These are phyloP conservation scores for Atherinomorus stipes DNA, from an alignment of 2,113 vertebrate species.

Conservation along the genomic window DNA sequence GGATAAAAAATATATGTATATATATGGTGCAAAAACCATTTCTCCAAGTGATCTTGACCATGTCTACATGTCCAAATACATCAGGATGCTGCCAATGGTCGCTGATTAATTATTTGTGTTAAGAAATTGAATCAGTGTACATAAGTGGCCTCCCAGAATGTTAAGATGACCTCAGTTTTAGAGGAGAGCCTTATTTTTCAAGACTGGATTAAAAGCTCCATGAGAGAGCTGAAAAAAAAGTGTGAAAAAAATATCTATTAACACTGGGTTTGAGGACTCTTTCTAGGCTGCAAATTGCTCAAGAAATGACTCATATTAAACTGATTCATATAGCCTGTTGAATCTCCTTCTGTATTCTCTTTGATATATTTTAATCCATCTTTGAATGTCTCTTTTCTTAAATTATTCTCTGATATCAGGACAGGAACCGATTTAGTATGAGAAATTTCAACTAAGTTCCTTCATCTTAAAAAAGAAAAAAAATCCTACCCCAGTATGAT, in stretches of 20 bases:
- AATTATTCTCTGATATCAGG: conserved; percentile 56
- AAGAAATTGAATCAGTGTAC: too few species aligned
- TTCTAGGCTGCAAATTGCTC: conserved; percentile 57
- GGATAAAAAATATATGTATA: too few species aligned
- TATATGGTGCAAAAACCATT: too few species aligned
- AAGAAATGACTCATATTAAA: conserved; percentile 66
- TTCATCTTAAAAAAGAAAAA: conserved; percentile 27
- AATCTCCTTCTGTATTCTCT: conserved; percentile 55
- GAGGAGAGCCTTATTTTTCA: neutral
- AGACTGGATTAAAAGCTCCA: conserved; percentile 7
- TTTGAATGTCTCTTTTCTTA: conserved; percentile 48
- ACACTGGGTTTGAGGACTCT: conserved; percentile 35
- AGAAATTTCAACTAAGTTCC: conserved; percentile 44
- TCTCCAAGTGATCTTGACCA: too few species aligned
- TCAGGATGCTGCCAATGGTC: too few species aligned
- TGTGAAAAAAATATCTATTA: neutral
- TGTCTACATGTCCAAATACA: too few species aligned
- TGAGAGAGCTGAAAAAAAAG: neutral
- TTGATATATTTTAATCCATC: conserved; percentile 63
- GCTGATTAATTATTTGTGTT: too few species aligned
- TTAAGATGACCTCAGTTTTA: neutral
- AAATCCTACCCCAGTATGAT: neutral
- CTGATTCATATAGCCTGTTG: conserved; percentile 41
- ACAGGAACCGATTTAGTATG: conserved; percentile 38
- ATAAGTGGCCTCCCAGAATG: too few species aligned